Evolutionary conservation across 2,113 vertebrate genomes (phyloP).

Genomic region (Erythrocercus mccallii): DNA sequence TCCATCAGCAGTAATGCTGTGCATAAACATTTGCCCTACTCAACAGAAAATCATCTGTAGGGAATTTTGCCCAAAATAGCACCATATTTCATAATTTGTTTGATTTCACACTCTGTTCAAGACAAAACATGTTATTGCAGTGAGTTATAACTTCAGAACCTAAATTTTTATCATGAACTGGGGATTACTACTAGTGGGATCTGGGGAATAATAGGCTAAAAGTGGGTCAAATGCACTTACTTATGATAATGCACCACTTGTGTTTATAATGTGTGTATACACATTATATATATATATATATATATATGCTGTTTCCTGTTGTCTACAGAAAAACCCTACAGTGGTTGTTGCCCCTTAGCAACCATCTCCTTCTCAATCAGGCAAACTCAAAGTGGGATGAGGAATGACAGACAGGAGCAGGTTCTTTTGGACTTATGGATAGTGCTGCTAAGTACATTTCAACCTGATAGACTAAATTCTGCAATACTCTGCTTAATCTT

Average conservation of each 20-base stretch:
- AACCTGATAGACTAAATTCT: not conserved
- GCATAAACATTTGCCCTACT: not conserved
- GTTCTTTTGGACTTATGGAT: not conserved
- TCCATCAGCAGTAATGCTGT: not conserved
- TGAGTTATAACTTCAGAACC: not conserved
- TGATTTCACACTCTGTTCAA: not conserved
- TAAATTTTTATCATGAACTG: not conserved
- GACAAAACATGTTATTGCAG: not conserved
- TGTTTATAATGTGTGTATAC: not conserved
- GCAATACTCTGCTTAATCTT: not conserved
- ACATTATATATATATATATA: not conserved
- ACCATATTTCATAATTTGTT: not conserved
- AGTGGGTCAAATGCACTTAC: not conserved
- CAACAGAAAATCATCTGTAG: not conserved
- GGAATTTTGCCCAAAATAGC: not conserved
- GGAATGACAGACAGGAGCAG: not conserved
- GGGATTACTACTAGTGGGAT: not conserved
- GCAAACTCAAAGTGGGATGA: not conserved
- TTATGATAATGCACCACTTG: not conserved
- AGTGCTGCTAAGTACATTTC: not conserved
- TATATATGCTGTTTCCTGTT: not conserved
- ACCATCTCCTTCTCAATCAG: not conserved
- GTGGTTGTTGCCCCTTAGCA: not conserved
- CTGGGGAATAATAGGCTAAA: not conserved
- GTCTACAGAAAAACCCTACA: not conserved